phyloP scores from a whole-genome alignment of 2,797 vertebrate genomes.

The Oreortyx pictus region DNA sequence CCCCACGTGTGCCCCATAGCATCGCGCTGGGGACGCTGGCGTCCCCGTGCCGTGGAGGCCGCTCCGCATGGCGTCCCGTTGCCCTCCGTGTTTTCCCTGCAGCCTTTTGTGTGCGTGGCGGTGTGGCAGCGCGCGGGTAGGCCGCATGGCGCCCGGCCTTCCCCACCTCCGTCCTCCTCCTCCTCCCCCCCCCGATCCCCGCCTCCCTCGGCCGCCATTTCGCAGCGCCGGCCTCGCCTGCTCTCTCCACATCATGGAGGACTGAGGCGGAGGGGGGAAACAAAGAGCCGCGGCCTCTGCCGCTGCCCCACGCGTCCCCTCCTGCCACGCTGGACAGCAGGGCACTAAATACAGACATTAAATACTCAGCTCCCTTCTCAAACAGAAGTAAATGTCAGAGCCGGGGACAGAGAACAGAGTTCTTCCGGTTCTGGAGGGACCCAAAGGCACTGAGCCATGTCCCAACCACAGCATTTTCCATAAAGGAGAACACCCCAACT shows the following conservation, averaged over 20 bases:
- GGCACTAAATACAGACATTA: constrained; percentile 29
- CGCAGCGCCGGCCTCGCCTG: background rate
- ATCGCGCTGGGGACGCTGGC: background rate
- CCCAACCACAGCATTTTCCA: background rate
- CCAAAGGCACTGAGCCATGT: background rate
- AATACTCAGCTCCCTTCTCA: constrained; percentile 48
- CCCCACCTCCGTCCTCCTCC: background rate
- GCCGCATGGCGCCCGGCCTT: background rate
- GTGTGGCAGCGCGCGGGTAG: background rate
- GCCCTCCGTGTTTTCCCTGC: constrained; percentile 56
- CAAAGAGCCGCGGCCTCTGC: background rate
- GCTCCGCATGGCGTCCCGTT: background rate
- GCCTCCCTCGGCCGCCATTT: constrained; percentile 61
- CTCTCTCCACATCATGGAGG: constrained; percentile 66
- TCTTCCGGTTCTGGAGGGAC: background rate
- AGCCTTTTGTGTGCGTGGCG: constrained; percentile 45
- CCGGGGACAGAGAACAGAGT: background rate
- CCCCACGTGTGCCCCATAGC: background rate
- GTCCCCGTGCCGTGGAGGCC: background rate
- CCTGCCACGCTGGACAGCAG: background rate
- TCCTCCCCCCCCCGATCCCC: background rate
- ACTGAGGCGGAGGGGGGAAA: background rate
- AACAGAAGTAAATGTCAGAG: background rate
- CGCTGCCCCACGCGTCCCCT: background rate
- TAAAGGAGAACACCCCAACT: background rate